Evolutionary conservation across 2,113 vertebrate species (phyloP).

Genomic region (human (Homo sapiens)): DNA sequence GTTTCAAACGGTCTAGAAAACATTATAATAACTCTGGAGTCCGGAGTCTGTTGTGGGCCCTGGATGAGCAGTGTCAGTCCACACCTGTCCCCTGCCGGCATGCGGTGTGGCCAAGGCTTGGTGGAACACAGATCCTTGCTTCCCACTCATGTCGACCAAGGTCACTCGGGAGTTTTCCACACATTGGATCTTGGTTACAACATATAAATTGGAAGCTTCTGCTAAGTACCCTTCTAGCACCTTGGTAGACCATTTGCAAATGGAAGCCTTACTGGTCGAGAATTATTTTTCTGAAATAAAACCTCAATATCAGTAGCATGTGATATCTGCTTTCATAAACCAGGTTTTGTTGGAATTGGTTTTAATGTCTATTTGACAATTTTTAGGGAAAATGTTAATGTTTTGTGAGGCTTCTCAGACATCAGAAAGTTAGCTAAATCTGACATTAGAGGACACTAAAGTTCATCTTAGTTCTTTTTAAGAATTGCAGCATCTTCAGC

Average conservation of each 20-base stretch:
- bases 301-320: too few relatives aligned
- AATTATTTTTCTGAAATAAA: neutral
- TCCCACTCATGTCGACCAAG: rapidly evolving
- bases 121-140: neutral
- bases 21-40: conserved; percentile 52
- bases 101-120: rapidly evolving
- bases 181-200: neutral
- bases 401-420: neutral
- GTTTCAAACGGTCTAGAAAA: conserved; percentile 69
- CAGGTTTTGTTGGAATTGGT: neutral
- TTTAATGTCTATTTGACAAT: neutral
- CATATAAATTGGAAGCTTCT: rapidly evolving
- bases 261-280: neutral
- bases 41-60: rapidly evolving
- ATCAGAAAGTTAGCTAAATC: neutral
- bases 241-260: neutral
- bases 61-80: rapidly evolving
- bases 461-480: neutral
- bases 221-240: neutral
- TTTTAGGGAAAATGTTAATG: neutral
- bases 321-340: neutral
- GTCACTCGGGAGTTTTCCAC: neutral
- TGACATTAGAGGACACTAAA: neutral
- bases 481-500: rapidly evolving
- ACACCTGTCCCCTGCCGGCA: rapidly evolving